Base-by-base conservation (phyloP, 2,888 invertebrate genomes). In the Eupithecia pulchellata region DNA sequence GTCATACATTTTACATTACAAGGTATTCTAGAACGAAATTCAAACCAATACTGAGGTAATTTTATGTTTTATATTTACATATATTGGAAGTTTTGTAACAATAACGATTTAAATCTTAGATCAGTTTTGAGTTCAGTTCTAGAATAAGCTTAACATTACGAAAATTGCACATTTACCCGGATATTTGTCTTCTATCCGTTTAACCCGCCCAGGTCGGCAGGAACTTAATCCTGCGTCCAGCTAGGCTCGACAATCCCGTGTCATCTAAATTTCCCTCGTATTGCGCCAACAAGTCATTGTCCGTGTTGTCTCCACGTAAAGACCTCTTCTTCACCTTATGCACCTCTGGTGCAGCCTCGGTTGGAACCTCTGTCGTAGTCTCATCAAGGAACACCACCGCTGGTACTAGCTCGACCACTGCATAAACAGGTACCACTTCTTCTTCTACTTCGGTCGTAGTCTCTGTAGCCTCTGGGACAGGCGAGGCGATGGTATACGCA, bases 161-260 rank as follows among this genome's bases (percentile, higher is more conserved):
- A 55, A 58, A 17, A 78, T 36, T 77, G 67, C 69, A 69, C 64
- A 27, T 64, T 25, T 60, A 65, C 66, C 62, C 65, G n/a, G 34
- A 20, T 14, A 32, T 32, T 60, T 1, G 27, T 58, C n/a, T n/a
- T 29, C 27, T 60, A 34, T 60, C 20, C 30, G 30, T 52, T 87
- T 87, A 91, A 64, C 93, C 94, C 55, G 87, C 83, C 91, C 91
- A 94, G 9, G 92, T 86, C 2, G 94, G 94, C 13, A 94, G 83
- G 71, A 92, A 90, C 80, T 91, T 93, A 58, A 94, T 93, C 80
- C 91, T 91, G 70, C 94, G 86, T 8, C 91, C 91, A 57, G 83
- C 91, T 0, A 93, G 70, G 71, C 87, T 86, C 0, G 86, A 81
- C 11, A 89, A 73, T 2, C 86, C 87, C 55, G 86, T 86, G 52